Conservation (phyloP, 2,797 vertebrate species). For the Philypnodon macrostomus region DNA sequence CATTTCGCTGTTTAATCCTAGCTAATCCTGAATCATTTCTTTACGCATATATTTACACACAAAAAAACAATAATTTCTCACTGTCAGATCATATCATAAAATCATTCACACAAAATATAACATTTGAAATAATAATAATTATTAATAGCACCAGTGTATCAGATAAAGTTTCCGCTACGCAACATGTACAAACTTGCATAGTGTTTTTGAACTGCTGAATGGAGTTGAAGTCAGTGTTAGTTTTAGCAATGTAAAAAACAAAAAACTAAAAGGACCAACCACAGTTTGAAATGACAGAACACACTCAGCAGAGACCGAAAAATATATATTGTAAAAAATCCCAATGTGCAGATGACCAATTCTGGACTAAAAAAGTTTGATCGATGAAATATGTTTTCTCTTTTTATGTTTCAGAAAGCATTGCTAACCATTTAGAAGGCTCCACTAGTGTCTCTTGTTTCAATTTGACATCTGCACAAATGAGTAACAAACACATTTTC, state of each 20-base stretch:
- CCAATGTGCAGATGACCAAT: no score
- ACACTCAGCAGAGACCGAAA: not conserved
- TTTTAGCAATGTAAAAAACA: not conserved
- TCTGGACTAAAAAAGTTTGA: no score
- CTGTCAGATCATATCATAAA: slow-evolving; percentile 80
- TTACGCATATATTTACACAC: slow-evolving; percentile 88
- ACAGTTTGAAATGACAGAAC: not conserved
- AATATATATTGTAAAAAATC: no score
- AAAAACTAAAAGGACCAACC: not conserved
- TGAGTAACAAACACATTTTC: not conserved
- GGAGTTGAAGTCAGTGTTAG: slow-evolving; percentile 53
- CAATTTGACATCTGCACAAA: no score
- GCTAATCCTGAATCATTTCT: slow-evolving; percentile 79
- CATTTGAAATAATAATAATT: slow-evolving; percentile 89
- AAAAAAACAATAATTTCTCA: slow-evolving; percentile 82
- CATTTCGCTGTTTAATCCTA: slow-evolving; percentile 47
- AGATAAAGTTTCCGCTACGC: slow-evolving; percentile 89
- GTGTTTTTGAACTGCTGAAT: slow-evolving; percentile 79
- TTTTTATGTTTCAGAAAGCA: no score
- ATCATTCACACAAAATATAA: slow-evolving; percentile 98
- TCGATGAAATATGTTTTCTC: no score
- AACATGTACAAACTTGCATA: slow-evolving; percentile 96
- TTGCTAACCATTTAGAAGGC: no score
- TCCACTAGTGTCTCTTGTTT: no score
- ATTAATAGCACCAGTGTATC: slow-evolving; percentile 99